These are phyloP conservation scores for Sipha flava DNA, from an alignment of 1,140 invertebrate species.

Conservation along the genomic window DNA sequence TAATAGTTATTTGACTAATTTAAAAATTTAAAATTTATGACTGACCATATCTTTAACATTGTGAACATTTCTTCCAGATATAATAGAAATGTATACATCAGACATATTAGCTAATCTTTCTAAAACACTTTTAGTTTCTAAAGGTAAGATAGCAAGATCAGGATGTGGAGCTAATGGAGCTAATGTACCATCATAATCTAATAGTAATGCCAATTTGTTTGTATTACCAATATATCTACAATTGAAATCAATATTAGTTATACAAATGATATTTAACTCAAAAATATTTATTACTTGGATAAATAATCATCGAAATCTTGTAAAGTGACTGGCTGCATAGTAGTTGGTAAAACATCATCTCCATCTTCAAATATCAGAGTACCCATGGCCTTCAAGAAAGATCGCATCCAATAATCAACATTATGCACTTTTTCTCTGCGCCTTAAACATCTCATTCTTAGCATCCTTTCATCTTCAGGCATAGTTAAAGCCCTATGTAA, in stretches of 20 bases:
- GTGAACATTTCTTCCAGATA: slow-evolving; percentile 76
- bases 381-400: slow-evolving; percentile 77
- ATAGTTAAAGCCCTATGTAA: slow-evolving; percentile 78
- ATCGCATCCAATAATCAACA: slow-evolving; percentile 82
- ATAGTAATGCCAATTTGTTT: slow-evolving; percentile 70
- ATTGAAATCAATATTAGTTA: neutral
- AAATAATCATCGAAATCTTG: slow-evolving; percentile 82
- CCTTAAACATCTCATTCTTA: slow-evolving; percentile 77
- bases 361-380: slow-evolving; percentile 62
- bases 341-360: slow-evolving; percentile 69
- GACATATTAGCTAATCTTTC: slow-evolving; percentile 74
- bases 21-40: neutral
- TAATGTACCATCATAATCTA: slow-evolving; percentile 85
- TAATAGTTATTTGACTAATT: neutral
- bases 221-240: slow-evolving; percentile 73
- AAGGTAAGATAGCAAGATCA: slow-evolving; percentile 72
- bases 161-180: slow-evolving; percentile 82
- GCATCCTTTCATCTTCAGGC: slow-evolving; percentile 76
- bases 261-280: neutral
- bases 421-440: slow-evolving; percentile 71
- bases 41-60: slow-evolving; percentile 78
- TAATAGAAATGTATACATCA: slow-evolving; percentile 80
- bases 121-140: slow-evolving; percentile 75
- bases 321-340: slow-evolving; percentile 75
- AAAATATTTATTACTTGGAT: slow-evolving; percentile 54